Evolutionary conservation across 64 coral and sea anemone species (phyloP), one percentile per base, ranked within the genome.

Genomic region (Catalaphyllia jardinei): DNA sequence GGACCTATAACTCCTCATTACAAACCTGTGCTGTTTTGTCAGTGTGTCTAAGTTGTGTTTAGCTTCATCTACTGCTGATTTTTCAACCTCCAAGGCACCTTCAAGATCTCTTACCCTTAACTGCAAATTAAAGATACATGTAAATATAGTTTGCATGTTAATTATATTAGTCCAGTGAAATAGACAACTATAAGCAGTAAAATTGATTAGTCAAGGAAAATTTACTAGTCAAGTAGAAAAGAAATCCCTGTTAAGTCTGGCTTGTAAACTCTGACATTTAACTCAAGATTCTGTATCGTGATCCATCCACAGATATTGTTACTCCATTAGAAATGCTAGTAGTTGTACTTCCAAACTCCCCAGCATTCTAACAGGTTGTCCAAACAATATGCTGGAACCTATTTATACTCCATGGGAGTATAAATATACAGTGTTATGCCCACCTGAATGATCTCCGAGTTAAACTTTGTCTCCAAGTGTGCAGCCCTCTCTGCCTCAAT

Each of bases 51-150:
- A 75, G 31, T 95, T 99, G 38, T 89, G 73, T 46, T 87, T 95
- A 27, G 91, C 97, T 93, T 99, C 97, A 29, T 93, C 88, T 19
- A 95, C 69, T 18, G 91, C 93, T 73, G 97, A 95, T 73, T 88
- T 99, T 74, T 99, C 94, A 11, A 95, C 93, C 60, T 99, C 97
- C 52, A 99, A 28, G 14, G 94, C 97, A 78, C 89, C 93, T 91
- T 99, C 96, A 72, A 99, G 85, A 67, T 99, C 96, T 60, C 96
- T 89, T n/a, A 99, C 91, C 31, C 93, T 88, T 25, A 99, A 88
- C 96, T 99, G 9, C 22, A 69, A 20, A 24, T n/a, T n/a, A 25
- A 11, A 11, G 3, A 69, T n/a, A n/a, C n/a, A n/a, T n/a, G n/a
- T n/a, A n/a, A 69, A 27, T 22, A 46, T 46, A 8, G 42, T 46